Percentiles rank a stretch among this genome's conserved stretches.
Evolutionary conservation across 2,888 invertebrate species (phyloP).

Genomic region (Clanis bilineata): DNA sequence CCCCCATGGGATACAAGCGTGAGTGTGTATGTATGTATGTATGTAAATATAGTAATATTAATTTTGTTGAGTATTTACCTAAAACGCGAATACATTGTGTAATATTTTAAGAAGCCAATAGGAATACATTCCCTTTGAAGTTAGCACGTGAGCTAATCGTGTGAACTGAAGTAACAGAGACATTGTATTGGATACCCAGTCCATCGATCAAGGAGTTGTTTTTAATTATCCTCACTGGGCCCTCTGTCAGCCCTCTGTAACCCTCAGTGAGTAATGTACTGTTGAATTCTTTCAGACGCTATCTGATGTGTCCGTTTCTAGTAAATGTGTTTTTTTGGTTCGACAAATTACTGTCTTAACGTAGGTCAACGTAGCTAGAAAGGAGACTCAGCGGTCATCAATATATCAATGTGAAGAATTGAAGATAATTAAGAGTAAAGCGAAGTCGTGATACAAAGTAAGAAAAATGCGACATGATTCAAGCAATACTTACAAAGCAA

Average conservation of each 20-base stretch:
- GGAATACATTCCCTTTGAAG: too few species aligned
- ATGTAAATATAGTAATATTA: too few species aligned
- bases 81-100: too few species aligned
- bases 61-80: too few species aligned
- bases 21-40: too few species aligned
- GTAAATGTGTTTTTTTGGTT: background rate
- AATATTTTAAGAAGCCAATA: too few species aligned
- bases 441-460: too few species aligned
- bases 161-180: background rate
- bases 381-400: background rate
- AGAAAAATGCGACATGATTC: too few species aligned
- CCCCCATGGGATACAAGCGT: too few species aligned
- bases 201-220: conserved; percentile 41
- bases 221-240: conserved; percentile 43
- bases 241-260: conserved; percentile 27
- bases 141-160: background rate
- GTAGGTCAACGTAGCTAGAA: background rate
- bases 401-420: too few species aligned
- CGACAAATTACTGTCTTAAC: background rate
- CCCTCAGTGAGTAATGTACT: conserved; percentile 11
- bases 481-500: too few species aligned
- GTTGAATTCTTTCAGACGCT: conserved; percentile 6
- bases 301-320: background rate
- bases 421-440: too few species aligned
- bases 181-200: background rate